Evolutionary conservation across 2,797 vertebrate genomes (phyloP).

Genomic region (Pseudochirops corinnae): DNA sequence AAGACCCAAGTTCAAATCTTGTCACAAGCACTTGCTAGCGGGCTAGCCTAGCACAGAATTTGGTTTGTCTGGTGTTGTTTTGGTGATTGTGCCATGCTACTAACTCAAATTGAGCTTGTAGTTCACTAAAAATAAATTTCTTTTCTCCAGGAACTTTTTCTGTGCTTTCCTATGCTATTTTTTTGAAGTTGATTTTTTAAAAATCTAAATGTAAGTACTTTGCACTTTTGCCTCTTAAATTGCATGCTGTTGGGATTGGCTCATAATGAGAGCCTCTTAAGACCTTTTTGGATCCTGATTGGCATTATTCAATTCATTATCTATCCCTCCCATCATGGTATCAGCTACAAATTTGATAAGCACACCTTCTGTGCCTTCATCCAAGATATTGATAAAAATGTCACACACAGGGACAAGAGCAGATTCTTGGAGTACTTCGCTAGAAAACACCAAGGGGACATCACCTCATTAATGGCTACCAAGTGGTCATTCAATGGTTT

Average conservation of each 20-base stretch:
- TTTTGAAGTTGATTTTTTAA: background rate
- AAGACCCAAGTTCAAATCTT: conserved; percentile 23
- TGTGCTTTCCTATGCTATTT: background rate
- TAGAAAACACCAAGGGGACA: background rate
- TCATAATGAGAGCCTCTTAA: background rate
- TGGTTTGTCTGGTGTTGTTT: background rate
- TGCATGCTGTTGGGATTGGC: background rate
- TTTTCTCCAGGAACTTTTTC: background rate
- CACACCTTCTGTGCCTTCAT: background rate
- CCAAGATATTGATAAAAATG: background rate
- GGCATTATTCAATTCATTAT: background rate
- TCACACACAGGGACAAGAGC: background rate
- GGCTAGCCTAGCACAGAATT: background rate
- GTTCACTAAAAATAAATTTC: background rate
- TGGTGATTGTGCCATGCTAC: background rate
- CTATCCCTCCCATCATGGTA: background rate
- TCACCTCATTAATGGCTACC: background rate
- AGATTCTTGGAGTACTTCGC: background rate
- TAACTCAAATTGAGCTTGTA: background rate
- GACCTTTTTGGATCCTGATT: background rate
- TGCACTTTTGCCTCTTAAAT: background rate
- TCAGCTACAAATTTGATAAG: background rate
- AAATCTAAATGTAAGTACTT: background rate
- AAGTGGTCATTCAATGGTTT: background rate
- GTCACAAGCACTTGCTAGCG: background rate